Conservation (phyloP, 1,140 invertebrate species). For the Oreohelix idahoensis region DNA sequence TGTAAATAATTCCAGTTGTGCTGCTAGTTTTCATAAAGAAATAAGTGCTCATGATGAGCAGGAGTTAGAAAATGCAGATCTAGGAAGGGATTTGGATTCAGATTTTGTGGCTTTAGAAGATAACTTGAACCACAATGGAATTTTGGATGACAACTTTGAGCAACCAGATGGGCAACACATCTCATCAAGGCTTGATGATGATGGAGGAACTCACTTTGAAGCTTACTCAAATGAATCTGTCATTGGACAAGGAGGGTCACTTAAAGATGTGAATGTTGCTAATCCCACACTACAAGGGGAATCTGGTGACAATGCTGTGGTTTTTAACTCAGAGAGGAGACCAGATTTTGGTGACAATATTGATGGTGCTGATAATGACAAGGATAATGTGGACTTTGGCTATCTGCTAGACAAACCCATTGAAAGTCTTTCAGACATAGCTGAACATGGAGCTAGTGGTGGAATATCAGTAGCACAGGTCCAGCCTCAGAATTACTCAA, state of each 20-base stretch:
- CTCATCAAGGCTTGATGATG: conserved; percentile 30
- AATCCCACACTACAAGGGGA: background rate
- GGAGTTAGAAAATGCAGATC: no score
- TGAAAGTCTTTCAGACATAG: conserved; percentile 17
- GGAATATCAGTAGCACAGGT: background rate
- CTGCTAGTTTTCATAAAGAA: no score
- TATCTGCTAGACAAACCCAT: no score
- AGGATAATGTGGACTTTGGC: background rate
- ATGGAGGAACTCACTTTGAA: conserved; percentile 32
- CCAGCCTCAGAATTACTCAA: conserved; percentile 43
- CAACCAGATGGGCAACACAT: conserved; percentile 27
- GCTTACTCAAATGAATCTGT: conserved; percentile 7
- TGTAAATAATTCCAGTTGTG: no score
- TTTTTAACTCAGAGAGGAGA: conserved; percentile 30
- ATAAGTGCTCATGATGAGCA: no score
- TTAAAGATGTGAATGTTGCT: background rate
- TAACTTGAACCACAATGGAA: background rate
- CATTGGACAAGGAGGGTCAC: background rate
- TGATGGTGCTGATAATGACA: conserved; percentile 8
- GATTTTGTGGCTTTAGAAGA: background rate
- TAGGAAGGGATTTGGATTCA: background rate
- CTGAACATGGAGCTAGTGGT: background rate
- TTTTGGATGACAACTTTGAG: conserved; percentile 14
- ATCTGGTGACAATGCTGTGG: conserved; percentile 14
- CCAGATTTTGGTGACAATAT: conserved; percentile 25